Evolutionary conservation across 2,888 invertebrate genomes (phyloP).

Genomic region (Xestia rhomboidea): DNA sequence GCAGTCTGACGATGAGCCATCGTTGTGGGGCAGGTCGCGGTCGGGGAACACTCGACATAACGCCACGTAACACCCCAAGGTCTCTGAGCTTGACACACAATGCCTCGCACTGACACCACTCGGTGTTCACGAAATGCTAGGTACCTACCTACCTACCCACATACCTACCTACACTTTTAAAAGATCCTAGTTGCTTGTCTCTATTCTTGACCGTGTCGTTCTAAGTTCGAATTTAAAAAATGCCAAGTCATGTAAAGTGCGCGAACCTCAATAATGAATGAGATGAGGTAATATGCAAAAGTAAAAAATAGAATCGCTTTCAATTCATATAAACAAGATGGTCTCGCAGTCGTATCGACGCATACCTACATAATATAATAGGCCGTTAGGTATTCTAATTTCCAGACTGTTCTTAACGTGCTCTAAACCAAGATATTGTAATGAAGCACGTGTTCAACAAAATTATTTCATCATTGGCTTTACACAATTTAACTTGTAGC

Average conservation of each 20-base stretch:
- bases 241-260: conserved; percentile 10
- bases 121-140: conserved; percentile 20
- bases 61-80: conserved; percentile 69
- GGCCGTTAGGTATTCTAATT: not conserved
- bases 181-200: not conserved
- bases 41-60: conserved; percentile 68
- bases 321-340: conserved; percentile 23
- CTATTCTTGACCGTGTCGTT: not conserved
- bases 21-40: conserved; percentile 77
- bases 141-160: not conserved
- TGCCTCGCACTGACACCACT: conserved; percentile 31
- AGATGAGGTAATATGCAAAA: conserved; percentile 28
- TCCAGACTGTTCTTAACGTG: conserved; percentile 32
- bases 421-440: conserved; percentile 10
- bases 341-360: conserved; percentile 1
- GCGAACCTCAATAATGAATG: conserved; percentile 36
- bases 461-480: conserved; percentile 4
- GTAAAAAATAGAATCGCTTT: conserved; percentile 23
- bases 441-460: conserved; percentile 13
- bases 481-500: not conserved
- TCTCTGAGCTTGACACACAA: conserved; percentile 63
- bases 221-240: not conserved
- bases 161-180: conserved; percentile 4
- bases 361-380: not conserved
- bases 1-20: conserved; percentile 67